phyloP scores from a whole-genome alignment of 1,140 invertebrate genomes.

The Neodiprion fabricii region DNA sequence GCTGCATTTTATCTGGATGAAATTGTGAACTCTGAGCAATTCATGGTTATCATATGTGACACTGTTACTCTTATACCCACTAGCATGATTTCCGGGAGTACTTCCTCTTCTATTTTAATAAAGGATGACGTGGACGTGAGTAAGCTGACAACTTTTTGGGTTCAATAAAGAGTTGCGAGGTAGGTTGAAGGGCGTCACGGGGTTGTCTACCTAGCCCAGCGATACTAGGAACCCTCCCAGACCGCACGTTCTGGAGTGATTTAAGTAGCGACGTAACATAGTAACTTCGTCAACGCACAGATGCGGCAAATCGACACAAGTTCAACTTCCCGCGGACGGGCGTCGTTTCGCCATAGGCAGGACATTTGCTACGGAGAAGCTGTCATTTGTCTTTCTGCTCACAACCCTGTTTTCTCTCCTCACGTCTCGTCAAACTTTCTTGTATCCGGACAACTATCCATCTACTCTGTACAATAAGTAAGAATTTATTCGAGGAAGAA shows the following conservation, averaged over 20 bases:
- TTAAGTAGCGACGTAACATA: constrained; percentile 54
- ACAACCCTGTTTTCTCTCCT: neutral
- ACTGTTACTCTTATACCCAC: too few relatives aligned
- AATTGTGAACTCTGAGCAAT: too few relatives aligned
- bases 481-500: too few relatives aligned
- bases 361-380: neutral
- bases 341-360: neutral
- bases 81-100: too few relatives aligned
- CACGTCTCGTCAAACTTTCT: neutral
- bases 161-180: constrained; percentile 38
- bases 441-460: too few relatives aligned
- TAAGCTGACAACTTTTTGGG: constrained; percentile 34
- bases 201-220: too few relatives aligned
- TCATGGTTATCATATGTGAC: too few relatives aligned
- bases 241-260: constrained; percentile 45
- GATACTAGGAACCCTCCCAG: neutral
- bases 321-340: constrained; percentile 27
- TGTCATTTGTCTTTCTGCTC: neutral
- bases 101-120: too few relatives aligned
- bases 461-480: too few relatives aligned
- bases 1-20: neutral
- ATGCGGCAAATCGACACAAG: constrained; percentile 62
- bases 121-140: constrained; percentile 33
- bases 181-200: neutral
- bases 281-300: constrained; percentile 55